Evolutionary conservation across 2,113 vertebrate genomes (phyloP).

Genomic region (Corythaixoides concolor): DNA sequence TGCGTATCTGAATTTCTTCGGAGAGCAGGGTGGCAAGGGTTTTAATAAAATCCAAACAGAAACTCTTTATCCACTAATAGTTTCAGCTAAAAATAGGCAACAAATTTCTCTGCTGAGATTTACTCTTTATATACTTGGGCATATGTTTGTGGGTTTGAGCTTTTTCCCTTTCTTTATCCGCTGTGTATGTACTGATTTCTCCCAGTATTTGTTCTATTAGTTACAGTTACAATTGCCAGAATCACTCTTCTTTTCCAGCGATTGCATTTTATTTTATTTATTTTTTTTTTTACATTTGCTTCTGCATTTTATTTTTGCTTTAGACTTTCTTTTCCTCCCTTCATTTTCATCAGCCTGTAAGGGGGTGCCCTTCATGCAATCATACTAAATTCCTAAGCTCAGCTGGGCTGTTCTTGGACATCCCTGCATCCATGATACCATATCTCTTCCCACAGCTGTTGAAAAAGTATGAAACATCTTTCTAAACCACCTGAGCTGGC

Average conservation of each 20-base stretch:
- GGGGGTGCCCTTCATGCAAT: fast-evolving
- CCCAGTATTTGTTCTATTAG: neutral
- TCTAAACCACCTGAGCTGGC: neutral
- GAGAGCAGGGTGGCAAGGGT: neutral
- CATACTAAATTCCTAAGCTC: neutral
- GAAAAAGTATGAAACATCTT: neutral
- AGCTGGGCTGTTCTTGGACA: neutral
- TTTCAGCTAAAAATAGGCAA: conserved; percentile 53
- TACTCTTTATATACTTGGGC: neutral
- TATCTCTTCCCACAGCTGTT: neutral
- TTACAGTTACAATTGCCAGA: neutral
- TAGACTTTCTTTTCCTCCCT: neutral
- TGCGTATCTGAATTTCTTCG: neutral
- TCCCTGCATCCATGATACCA: fast-evolving
- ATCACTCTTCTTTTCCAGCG: neutral
- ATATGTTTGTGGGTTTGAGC: neutral
- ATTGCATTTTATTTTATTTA: no score
- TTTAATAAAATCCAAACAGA: conserved; percentile 37
- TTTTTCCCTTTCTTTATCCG: neutral
- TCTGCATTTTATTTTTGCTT: neutral
- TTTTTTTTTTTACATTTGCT: neutral
- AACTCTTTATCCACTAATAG: conserved; percentile 36
- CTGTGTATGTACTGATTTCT: neutral
- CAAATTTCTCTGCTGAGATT: conserved; percentile 26
- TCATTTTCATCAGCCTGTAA: neutral